A percentile compares a stretch with the other conserved stretches of the same genome.
These are phyloP conservation scores for Unio pictorum DNA, from an alignment of 2,888 invertebrate species.

Conservation along the genomic window DNA sequence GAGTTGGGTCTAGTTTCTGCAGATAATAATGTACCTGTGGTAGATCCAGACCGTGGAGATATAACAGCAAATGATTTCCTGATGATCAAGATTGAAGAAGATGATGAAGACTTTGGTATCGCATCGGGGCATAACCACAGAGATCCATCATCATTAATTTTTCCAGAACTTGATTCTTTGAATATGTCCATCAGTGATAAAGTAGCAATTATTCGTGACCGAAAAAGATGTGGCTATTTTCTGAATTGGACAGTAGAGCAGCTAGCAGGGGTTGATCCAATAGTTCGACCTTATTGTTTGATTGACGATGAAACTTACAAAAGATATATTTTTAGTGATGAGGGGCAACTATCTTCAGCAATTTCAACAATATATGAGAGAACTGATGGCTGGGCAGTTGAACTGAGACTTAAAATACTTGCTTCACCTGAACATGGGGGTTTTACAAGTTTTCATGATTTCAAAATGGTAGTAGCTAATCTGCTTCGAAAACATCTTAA, in stretches of 20 bases:
- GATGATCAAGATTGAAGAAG: background rate
- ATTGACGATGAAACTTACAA: constrained; percentile 27
- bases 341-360: constrained; percentile 10
- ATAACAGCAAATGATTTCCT: no score
- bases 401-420: constrained; percentile 6
- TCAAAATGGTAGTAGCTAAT: constrained; percentile 3
- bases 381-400: constrained; percentile 10
- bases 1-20: no score
- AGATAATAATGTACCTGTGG: no score
- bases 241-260: constrained; percentile 39
- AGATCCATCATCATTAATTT: background rate
- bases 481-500: constrained; percentile 7
- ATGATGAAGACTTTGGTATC: background rate
- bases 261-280: constrained; percentile 23
- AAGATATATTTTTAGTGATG: constrained; percentile 36
- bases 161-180: constrained; percentile 7
- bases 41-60: no score
- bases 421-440: constrained; percentile 6
- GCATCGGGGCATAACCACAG: background rate
- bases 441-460: constrained; percentile 4
- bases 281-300: constrained; percentile 22
- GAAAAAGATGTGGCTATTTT: constrained; percentile 45
- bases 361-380: constrained; percentile 6
- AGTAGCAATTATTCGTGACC: constrained; percentile 30
- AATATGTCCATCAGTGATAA: constrained; percentile 7